Base-by-base conservation (phyloP, 2,113 vertebrate genomes). In the Promerops cafer region DNA sequence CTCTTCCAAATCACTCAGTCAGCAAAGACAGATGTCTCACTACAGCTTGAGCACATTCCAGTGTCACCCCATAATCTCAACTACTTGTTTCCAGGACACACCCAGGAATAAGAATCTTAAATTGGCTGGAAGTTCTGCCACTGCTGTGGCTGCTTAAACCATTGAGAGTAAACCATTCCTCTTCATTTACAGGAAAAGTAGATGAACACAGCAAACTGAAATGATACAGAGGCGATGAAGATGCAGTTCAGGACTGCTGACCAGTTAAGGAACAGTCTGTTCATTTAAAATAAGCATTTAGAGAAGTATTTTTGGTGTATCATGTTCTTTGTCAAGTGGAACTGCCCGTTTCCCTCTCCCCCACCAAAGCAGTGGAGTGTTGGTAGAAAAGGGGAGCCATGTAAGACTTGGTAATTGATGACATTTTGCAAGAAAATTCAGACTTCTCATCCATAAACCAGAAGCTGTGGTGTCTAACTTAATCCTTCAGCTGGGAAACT, bases 401-500 rank as follows among this genome's bases (percentile, higher is more conserved):
- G 0, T 19, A 57, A 72, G 39, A 64, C 39, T 63, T 31, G 3
- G 8, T 15, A 85, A 40, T 2, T 28, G 35, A 59, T 52, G 35
- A 65, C 21, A 50, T 42, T 47, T 84, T 40, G 4, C n/a, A 56
- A 37, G 39, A 54, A 60, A 80, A 60, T 40, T 90, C 87, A 90
- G 52, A 53, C n/a, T 88, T 78, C 56, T 68, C 54, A 85, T 77
- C 52, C 76, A 45, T n/a, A 22, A 86, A 7, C 16, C 24, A 74
- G 35, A 81, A 77, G 21, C 9, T 44, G 52, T 61, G 6, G 18
- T 35, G 16, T 56, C 14, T 37, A 59, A 66, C 50, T 98, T 93
- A 97, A 76, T 97, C 50, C 91, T 97, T 92, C 96, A 99, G 96
- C 96, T 97, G 98, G 50, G 99, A 99, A 63, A 99, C 99, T 95